Base-by-base conservation (phyloP, 2,888 invertebrate genomes). In the Eledona agricola region DNA sequence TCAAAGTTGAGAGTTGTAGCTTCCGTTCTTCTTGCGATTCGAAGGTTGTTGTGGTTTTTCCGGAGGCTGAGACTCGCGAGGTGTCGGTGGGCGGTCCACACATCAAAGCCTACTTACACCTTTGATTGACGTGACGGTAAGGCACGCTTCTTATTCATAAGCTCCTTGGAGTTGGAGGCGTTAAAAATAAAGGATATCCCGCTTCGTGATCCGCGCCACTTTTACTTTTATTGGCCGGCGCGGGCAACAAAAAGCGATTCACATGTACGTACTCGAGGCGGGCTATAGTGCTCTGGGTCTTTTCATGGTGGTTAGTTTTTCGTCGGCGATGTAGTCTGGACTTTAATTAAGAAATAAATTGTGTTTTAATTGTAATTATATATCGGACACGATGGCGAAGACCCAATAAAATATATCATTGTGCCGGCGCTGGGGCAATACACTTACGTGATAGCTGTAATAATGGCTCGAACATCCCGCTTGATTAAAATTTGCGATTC, bases 401-500 rank as follows among this genome's bases (percentile, higher is more conserved):
- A 29, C 26, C 31, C 54, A 54, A 54, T 54, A 54, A 54, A 54
- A 54, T 54, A 54, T 54, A 54, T 54, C 54, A 54, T 49, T 51
- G 51, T 19, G 15, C n/a, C n/a, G 4, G 11, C 20, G 7, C 4
- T 25, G 45, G 45, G 20, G 37, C 31, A 38, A 37, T 45, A 45
- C 37, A 28, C 34, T 26, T 34, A 28, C 26, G 32, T 26, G 26
- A 51, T 58, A 52, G 47, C 51, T 37, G 56, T 54, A 59, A 59
- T 56, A 59, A 56, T 47, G 47, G 28, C 45, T 31, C 35, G 49
- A 20, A 47, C 54, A 25, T 22, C 29, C 45, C 29, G 53, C 50
- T 59, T 55, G 59, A 59, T 59, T 59, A 59, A 59, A 59, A 59
- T 59, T 59, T 57, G 54, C 57, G 59, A 59, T 59, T 53, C 25